Base-by-base conservation (phyloP, 2,888 invertebrate genomes). In the Blera fallax region DNA sequence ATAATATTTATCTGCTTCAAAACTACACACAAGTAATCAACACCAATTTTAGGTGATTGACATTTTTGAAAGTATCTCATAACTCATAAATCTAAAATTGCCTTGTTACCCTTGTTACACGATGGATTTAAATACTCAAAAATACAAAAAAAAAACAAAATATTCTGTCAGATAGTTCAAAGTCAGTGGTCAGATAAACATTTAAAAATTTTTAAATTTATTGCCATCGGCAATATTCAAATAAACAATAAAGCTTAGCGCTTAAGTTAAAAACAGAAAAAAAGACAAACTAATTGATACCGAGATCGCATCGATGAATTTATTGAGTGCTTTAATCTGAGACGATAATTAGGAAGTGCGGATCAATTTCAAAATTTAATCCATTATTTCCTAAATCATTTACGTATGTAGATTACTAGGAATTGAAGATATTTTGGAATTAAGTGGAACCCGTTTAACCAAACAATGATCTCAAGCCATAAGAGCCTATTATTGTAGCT, bases 41-140 rank as follows among this genome's bases (percentile, higher is more conserved):
- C 58, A 21, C 58, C 58, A 37, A 21, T 58, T 37, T 37, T 1
- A 48, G 48, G 29, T 64, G 48, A 64, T 34, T 48, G 64, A 64
- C 32, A 64, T 64, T 32, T 64, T 21, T 32, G 32, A n/a, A 48
- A 48, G 58, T 37, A 58, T 34, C n/a, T n/a, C 58, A 58, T 37
- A 58, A 18, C 45, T 48, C 21, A 11, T 18, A 32, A 18, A 48
- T n/a, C 32, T 48, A 32, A 64, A 64, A 18, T 34, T 21, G 48
- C 14, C 64, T 64, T 18, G 29, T 62, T 62, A 43, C 43, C 62
- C 62, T 64, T 48, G 62, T 29, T 18, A 18, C 29, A 6, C 32
- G 16, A 2, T 21, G 11, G n/a, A 48, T 29, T 6, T 7, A 18
- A 54, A 54, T 34, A 3, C 34, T 21, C 34, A 14, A 58, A n/a